phyloP scores from a whole-genome alignment of 2,888 invertebrate genomes.

The Drosophila limbata region DNA sequence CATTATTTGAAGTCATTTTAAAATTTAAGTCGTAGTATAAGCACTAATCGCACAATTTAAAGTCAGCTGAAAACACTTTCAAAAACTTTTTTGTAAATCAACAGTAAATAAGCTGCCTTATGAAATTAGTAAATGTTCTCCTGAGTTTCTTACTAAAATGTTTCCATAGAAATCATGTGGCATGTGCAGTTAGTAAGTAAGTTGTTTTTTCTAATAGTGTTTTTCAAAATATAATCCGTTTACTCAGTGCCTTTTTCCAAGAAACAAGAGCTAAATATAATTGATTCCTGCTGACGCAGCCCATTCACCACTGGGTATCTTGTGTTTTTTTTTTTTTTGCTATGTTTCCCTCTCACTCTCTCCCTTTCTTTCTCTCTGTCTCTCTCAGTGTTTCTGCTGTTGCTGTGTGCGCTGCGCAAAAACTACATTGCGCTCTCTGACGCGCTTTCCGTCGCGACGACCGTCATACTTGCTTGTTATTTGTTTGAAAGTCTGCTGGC shows the following conservation, averaged over 20 bases:
- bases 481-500: conserved; percentile 36
- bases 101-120: neutral
- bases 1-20: too few species aligned
- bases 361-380: neutral
- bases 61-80: too few species aligned
- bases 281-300: conserved; percentile 45
- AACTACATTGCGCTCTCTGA: conserved; percentile 63
- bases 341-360: conserved; percentile 16
- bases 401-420: conserved; percentile 71
- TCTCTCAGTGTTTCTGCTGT: conserved; percentile 28
- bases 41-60: neutral
- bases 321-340: conserved; percentile 17
- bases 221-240: conserved; percentile 23
- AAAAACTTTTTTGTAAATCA: neutral
- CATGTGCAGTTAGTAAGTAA: neutral
- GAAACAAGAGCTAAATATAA: conserved; percentile 21
- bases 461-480: conserved; percentile 42
- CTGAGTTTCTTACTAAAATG: neutral
- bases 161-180: conserved; percentile 1
- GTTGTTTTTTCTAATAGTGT: conserved; percentile 8
- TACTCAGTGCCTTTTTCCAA: conserved; percentile 17
- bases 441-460: conserved; percentile 34
- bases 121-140: neutral
- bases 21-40: neutral
- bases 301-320: conserved; percentile 58